Evolutionary conservation across 1,140 invertebrate genomes (phyloP), one percentile per base, ranked within the genome.

Genomic region (Plutomurus gul): DNA sequence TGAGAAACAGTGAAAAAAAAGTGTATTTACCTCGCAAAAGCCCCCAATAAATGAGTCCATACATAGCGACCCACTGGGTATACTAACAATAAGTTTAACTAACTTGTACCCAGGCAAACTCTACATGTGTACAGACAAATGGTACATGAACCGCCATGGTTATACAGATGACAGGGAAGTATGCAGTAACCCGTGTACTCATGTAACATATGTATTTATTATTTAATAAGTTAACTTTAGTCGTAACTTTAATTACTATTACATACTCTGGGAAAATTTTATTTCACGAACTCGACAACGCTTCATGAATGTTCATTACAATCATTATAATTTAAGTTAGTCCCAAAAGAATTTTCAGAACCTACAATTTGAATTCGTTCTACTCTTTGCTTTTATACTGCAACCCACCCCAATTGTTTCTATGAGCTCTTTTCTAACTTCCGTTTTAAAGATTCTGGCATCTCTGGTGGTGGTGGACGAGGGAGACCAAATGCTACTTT

Each of bases 391-490:
- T 22, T 40, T 77, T 43, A 40, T 65, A 77, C 56, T 77, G 56
- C 76, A 49, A 5, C 20, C 33, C 76, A 72, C 20, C 25, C 39
- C 71, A 43, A 47, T 60, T 75, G 40, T 22, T 47, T 30, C 30
- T 25, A 78, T 30, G 30, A 47, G 39, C 30, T 37, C 25, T 51
- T 65, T 70, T 75, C 51, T 72, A 71, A 74, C 76, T 80, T 94
- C 87, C 92, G 92, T 87, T 94, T 96, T 84, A 99, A 90, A 16
- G 95, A 97, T 86, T 96, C 96, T 47, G 98, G 98, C 96, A 99
- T 99, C 87, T 95, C 93, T 86, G 97, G 95, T 88, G 98, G 98
- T 88, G 98, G 98, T 85, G 98, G 98, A 83, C 98, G 92, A 71
- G 98, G 98, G 89, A 99, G 93, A 82, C 92, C 89, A 49, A 96